These are phyloP conservation scores for Carassius carassius DNA, from an alignment of 2,113 vertebrate species.

Conservation along the genomic window DNA sequence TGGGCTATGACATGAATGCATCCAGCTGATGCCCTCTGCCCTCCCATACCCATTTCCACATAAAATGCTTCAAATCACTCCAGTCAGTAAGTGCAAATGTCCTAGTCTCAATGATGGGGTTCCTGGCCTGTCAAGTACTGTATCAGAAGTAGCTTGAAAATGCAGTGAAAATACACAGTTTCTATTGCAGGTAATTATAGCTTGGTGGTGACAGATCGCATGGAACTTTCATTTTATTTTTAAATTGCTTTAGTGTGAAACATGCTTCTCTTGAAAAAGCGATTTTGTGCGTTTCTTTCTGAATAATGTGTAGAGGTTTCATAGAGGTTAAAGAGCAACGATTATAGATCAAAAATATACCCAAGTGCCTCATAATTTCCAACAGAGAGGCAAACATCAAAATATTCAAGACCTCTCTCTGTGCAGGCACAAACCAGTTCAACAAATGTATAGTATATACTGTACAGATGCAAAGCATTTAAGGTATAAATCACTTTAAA, in stretches of 20 bases:
- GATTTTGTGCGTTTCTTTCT: background rate
- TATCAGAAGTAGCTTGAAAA: background rate
- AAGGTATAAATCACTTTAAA: background rate
- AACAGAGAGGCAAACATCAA: slow-evolving; percentile 10
- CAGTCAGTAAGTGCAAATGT: slow-evolving; percentile 25
- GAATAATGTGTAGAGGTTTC: background rate
- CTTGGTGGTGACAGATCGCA: slow-evolving; percentile 13
- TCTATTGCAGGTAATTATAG: slow-evolving; percentile 20
- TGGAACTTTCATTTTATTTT: slow-evolving; percentile 12
- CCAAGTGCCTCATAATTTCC: background rate
- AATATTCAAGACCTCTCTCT: slow-evolving; percentile 27
- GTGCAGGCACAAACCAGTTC: background rate
- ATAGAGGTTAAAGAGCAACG: slow-evolving; percentile 23
- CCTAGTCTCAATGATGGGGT: background rate
- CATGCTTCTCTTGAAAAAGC: background rate
- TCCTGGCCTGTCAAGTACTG: slow-evolving; percentile 1
- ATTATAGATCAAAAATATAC: slow-evolving; percentile 11
- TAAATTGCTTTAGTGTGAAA: background rate
- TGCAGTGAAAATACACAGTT: background rate
- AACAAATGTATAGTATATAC: background rate
- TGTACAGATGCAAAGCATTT: background rate
- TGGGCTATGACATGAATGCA: background rate
- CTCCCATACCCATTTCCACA: slow-evolving; percentile 27
- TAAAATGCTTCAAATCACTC: slow-evolving; percentile 24
- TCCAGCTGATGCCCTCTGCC: slow-evolving; percentile 31